phyloP scores from a whole-genome alignment of 2,888 invertebrate genomes.

The Eupithecia tripunctaria region DNA sequence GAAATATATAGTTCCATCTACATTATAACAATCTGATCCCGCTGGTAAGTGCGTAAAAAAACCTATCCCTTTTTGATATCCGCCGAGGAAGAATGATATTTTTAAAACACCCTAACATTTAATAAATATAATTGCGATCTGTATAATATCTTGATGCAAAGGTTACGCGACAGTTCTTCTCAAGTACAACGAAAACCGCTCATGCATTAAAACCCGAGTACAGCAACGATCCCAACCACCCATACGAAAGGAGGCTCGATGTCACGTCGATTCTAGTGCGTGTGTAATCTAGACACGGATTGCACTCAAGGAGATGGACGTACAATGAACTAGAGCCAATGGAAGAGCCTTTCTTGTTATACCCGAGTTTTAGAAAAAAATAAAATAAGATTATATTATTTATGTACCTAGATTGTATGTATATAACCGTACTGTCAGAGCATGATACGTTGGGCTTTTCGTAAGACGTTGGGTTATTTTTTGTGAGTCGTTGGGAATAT shows the following conservation, averaged over 20 bases:
- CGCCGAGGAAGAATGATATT: neutral
- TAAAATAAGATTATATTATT: neutral
- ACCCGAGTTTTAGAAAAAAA: neutral
- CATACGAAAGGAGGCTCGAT: conserved; percentile 41
- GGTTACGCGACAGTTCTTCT: conserved; percentile 3
- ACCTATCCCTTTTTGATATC: neutral
- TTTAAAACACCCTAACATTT: neutral
- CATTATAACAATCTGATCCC: neutral
- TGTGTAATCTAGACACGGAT: conserved; percentile 62
- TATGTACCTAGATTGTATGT: neutral
- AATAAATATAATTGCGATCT: neutral
- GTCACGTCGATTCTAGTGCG: conserved; percentile 62
- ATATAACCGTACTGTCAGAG: neutral
- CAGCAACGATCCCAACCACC: neutral
- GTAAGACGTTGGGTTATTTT: neutral
- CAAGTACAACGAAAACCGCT: neutral
- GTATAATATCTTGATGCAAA: neutral
- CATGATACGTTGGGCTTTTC: neutral
- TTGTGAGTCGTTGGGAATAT: neutral
- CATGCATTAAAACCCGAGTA: neutral
- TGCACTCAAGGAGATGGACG: conserved; percentile 32
- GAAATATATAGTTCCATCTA: neutral
- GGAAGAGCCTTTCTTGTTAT: neutral
- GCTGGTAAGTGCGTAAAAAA: neutral
- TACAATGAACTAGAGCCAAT: conserved; percentile 11